Evolutionary conservation across 2,797 vertebrate species (phyloP).

Genomic region (Esox masquinongy): DNA sequence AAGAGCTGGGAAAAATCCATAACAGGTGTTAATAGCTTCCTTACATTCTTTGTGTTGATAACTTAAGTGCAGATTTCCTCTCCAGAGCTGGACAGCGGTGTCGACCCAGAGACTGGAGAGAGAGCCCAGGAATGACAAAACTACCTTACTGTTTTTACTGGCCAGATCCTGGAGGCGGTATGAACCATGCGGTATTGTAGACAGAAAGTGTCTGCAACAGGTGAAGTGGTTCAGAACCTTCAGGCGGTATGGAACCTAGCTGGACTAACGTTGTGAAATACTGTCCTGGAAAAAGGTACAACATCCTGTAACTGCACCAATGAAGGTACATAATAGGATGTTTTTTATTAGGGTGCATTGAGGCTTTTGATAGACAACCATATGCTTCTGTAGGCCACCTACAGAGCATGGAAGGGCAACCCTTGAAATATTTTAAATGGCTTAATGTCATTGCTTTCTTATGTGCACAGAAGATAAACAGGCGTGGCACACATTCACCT

Average conservation of each 20-base stretch:
- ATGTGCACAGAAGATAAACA: neutral
- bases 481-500: neutral
- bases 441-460: neutral
- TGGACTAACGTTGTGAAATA: constrained; percentile 1
- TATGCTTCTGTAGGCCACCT: neutral
- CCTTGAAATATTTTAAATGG: neutral
- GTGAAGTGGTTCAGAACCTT: neutral
- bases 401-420: neutral
- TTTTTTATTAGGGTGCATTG: neutral
- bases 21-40: neutral
- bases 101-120: constrained; percentile 69
- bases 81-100: constrained; percentile 49
- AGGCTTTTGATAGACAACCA: neutral
- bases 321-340: neutral
- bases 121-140: constrained; percentile 47
- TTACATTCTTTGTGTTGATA: neutral
- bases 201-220: neutral
- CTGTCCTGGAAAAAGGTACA: neutral
- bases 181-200: neutral
- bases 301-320: neutral
- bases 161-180: neutral
- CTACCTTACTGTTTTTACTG: neutral
- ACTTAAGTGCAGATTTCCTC: constrained; percentile 6
- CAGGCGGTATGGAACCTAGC: neutral
- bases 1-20: neutral